A percentile compares a stretch with the other conserved stretches of the same genome.
phyloP scores from a whole-genome alignment of 2,797 vertebrate species.

The Siniperca obscura region DNA sequence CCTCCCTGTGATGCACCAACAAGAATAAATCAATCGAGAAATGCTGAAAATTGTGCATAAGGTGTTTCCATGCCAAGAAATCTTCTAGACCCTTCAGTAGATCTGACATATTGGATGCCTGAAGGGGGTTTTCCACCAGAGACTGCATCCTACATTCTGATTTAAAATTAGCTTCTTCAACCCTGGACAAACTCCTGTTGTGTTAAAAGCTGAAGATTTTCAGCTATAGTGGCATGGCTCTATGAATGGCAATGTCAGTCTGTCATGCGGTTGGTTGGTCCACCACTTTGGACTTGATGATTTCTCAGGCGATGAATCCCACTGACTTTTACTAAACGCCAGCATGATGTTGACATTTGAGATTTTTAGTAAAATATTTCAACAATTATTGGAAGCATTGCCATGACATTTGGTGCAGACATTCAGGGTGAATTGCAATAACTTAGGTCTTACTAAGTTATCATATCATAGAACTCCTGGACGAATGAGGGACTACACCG shows the following conservation, averaged over 20 bases:
- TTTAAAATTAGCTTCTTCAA: neutral
- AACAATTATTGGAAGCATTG: neutral
- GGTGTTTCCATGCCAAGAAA: constrained; percentile 32
- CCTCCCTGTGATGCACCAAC: constrained; percentile 19
- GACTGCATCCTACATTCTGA: neutral
- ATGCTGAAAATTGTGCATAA: constrained; percentile 15
- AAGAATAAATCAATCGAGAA: constrained; percentile 48
- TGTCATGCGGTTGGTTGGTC: neutral
- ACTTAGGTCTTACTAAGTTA: too few species aligned
- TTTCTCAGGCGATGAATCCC: neutral
- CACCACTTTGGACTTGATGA: neutral
- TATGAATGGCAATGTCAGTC: neutral
- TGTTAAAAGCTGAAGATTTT: neutral
- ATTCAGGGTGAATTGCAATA: neutral
- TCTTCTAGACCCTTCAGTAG: constrained; percentile 11
- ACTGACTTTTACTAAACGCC: neutral
- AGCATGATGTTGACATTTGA: neutral
- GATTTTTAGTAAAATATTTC: neutral
- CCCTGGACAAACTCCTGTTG: neutral
- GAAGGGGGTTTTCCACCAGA: neutral
- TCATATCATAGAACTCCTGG: too few species aligned
- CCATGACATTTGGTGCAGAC: neutral
- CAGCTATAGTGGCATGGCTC: neutral
- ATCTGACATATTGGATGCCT: constrained; percentile 19
- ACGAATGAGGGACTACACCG: too few species aligned